Conservation (phyloP, 2,113 vertebrate species). For the Oreochromis spilurus region DNA sequence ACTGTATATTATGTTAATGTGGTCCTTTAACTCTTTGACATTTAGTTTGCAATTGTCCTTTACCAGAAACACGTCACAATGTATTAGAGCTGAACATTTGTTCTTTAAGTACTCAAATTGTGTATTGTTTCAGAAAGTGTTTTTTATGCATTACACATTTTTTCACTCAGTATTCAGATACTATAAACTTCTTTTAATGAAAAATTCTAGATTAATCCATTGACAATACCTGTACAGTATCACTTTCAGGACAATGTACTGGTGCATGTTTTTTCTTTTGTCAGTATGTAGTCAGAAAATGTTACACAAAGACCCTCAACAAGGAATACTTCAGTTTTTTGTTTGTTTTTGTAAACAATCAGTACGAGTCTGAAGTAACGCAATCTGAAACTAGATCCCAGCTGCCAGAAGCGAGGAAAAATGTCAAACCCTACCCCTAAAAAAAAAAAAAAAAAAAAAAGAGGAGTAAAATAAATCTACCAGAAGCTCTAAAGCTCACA, state of each 20-base stretch:
- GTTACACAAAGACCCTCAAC: neutral
- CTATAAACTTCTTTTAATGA: neutral
- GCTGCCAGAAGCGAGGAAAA: neutral
- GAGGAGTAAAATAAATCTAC: neutral
- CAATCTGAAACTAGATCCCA: neutral
- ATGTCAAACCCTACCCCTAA: neutral
- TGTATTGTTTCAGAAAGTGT: neutral
- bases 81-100: neutral
- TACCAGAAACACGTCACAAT: neutral
- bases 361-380: neutral
- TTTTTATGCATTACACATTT: neutral
- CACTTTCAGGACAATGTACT: neutral
- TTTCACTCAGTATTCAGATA: neutral
- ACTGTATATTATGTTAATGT: neutral
- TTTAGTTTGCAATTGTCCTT: neutral
- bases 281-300: neutral
- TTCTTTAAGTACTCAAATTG: neutral
- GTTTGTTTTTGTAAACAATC: neutral
- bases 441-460: rapidly evolving
- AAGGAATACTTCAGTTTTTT: neutral
- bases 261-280: neutral
- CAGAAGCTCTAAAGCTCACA: neutral
- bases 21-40: neutral
- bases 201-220: neutral
- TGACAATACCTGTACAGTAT: neutral